Conservation (phyloP, 2,797 vertebrate genomes). For the Pseudochromis fuscus region DNA sequence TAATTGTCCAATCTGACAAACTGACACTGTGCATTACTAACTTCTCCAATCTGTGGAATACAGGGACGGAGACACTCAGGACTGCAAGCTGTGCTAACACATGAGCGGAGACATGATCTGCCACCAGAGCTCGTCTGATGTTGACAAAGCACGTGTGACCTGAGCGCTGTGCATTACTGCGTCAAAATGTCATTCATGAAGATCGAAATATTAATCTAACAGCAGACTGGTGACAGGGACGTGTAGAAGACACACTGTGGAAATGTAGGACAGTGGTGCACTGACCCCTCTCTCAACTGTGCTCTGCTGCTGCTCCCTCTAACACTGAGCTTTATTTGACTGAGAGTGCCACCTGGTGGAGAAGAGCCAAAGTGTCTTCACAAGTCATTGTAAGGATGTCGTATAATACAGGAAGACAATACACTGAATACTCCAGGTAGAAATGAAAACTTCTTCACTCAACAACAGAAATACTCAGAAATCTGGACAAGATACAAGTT, state of each 20-base stretch:
- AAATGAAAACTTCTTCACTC: no score
- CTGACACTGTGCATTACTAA: conserved; percentile 52
- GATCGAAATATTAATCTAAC: background rate
- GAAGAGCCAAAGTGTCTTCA: accelerated
- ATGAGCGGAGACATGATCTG: conserved; percentile 11
- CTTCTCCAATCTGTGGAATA: conserved; percentile 48
- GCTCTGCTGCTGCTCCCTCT: conserved; percentile 12
- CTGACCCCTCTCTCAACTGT: conserved; percentile 7
- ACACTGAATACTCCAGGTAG: no score
- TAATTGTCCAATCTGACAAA: conserved; percentile 73
- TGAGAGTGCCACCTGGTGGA: conserved; percentile 68
- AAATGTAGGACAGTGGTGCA: background rate
- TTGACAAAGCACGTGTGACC: conserved; percentile 14
- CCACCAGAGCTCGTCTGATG: background rate
- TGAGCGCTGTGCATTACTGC: background rate
- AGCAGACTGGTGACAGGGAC: background rate
- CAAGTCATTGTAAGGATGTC: no score
- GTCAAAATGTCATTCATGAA: background rate
- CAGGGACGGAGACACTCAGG: conserved; percentile 11
- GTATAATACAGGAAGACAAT: no score
- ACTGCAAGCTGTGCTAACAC: conserved; percentile 1
- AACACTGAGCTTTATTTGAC: conserved; percentile 38
- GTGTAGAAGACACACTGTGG: background rate
- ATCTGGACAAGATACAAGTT: no score
- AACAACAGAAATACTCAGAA: no score